phyloP scores from a whole-genome alignment of 2,888 invertebrate genomes.

The Drosophila subquinaria region DNA sequence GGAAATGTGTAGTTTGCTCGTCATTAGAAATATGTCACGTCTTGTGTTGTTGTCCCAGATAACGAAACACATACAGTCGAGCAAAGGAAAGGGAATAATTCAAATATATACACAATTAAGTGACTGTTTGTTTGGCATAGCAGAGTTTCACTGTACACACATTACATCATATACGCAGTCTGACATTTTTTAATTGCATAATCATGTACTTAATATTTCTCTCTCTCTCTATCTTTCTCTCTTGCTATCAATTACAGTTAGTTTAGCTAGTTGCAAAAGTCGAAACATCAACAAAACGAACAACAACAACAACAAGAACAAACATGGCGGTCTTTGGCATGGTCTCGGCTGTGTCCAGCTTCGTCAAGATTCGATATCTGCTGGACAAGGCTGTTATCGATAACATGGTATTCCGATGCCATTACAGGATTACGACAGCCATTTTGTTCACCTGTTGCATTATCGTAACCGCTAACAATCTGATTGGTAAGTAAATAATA shows the following conservation, averaged over 20 bases:
- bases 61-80: constrained; percentile 41
- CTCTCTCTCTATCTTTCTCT: constrained; percentile 18
- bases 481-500: constrained; percentile 91
- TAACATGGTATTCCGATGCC: constrained; percentile 95
- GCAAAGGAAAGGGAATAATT: neutral
- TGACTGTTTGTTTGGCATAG: neutral
- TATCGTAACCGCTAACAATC: constrained; percentile 94
- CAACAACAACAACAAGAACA: constrained; percentile 7
- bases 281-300: constrained; percentile 34
- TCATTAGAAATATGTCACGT: constrained; percentile 66
- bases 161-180: neutral
- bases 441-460: constrained; percentile 94
- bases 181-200: constrained; percentile 37
- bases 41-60: constrained; percentile 54
- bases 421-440: constrained; percentile 94
- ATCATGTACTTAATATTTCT: constrained; percentile 26
- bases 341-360: constrained; percentile 95
- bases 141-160: constrained; percentile 3
- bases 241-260: constrained; percentile 30
- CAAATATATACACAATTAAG: constrained; percentile 1
- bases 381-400: constrained; percentile 95
- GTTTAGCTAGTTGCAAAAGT: constrained; percentile 61
- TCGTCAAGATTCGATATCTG: constrained; percentile 95
- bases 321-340: constrained; percentile 93
- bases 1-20: constrained; percentile 60